Conservation (phyloP, 1,140 invertebrate genomes). For the Oryzaephilus surinamensis region DNA sequence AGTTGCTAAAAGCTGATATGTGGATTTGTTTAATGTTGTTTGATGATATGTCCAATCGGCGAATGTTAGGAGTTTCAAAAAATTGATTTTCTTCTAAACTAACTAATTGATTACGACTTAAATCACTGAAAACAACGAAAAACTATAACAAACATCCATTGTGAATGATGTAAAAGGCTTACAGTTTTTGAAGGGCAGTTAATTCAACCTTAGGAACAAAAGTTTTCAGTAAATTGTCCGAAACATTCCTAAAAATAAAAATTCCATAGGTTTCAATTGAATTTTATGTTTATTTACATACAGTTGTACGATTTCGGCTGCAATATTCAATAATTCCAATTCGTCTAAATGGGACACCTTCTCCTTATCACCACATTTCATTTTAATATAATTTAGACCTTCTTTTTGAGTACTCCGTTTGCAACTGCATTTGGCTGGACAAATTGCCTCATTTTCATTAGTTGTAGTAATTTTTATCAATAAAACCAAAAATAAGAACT, state of each 20-base stretch:
- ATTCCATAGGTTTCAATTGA: conserved; percentile 9
- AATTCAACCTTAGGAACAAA: conserved; percentile 32
- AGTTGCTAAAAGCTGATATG: conserved; percentile 50
- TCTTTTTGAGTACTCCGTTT: conserved; percentile 26
- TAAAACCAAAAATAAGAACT: too few species aligned
- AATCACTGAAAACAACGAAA: conserved; percentile 45
- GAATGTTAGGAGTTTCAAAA: conserved; percentile 52
- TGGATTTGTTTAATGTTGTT: conserved; percentile 54
- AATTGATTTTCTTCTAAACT: conserved; percentile 65
- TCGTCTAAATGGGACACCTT: conserved; percentile 34
- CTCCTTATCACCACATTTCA: conserved; percentile 38
- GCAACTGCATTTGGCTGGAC: conserved; percentile 29
- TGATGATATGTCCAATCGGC: conserved; percentile 54
- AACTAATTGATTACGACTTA: conserved; percentile 68
- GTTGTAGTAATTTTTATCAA: too few species aligned
- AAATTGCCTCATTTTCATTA: too few species aligned
- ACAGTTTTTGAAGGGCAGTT: conserved; percentile 34
- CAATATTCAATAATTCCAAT: conserved; percentile 37
- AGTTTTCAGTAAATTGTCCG: conserved; percentile 28
- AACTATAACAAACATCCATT: conserved; percentile 1
- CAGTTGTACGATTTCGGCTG: conserved; percentile 36
- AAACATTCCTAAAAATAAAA: conserved; percentile 31
- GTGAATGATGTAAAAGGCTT: conserved; percentile 17
- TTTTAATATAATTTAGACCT: conserved; percentile 32
- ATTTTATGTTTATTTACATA: conserved; percentile 24